Conservation (phyloP, 2,888 invertebrate species). For the Boloria euphrosyne region DNA sequence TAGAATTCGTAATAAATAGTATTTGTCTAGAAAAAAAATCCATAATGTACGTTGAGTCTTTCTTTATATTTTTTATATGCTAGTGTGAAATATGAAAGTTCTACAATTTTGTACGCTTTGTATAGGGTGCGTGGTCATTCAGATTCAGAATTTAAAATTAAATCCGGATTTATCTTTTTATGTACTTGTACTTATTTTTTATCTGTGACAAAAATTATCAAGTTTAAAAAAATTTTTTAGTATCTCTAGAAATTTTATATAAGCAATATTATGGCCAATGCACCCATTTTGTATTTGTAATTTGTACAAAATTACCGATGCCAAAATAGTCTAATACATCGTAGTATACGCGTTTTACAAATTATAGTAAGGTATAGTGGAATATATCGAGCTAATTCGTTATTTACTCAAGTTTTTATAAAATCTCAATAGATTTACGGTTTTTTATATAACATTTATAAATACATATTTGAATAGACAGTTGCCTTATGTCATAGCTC, state of each 20-base stretch:
- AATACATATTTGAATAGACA: not conserved
- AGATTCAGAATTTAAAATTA: no score
- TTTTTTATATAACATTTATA: not conserved
- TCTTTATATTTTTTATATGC: no score
- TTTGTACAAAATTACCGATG: constrained; percentile 34
- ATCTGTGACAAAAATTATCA: no score
- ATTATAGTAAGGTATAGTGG: constrained; percentile 18
- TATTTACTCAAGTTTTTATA: not conserved
- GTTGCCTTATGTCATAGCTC: not conserved
- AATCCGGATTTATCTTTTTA: no score
- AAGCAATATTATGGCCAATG: not conserved
- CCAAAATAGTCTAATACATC: constrained; percentile 31
- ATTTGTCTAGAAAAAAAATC: no score
- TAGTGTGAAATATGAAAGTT: no score
- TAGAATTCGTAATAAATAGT: no score
- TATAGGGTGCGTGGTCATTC: no score
- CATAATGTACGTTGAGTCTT: no score
- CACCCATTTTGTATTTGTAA: constrained; percentile 5
- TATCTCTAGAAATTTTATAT: constrained; percentile 21
- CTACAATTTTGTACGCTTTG: no score
- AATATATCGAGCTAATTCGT: constrained; percentile 6
- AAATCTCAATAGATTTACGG: constrained; percentile 3
- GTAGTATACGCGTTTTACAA: not conserved
- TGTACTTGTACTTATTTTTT: no score
- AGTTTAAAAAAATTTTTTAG: constrained; percentile 17